These are phyloP conservation scores for Platypus cylindrus DNA, from an alignment of 2,888 invertebrate genomes.

Conservation along the genomic window DNA sequence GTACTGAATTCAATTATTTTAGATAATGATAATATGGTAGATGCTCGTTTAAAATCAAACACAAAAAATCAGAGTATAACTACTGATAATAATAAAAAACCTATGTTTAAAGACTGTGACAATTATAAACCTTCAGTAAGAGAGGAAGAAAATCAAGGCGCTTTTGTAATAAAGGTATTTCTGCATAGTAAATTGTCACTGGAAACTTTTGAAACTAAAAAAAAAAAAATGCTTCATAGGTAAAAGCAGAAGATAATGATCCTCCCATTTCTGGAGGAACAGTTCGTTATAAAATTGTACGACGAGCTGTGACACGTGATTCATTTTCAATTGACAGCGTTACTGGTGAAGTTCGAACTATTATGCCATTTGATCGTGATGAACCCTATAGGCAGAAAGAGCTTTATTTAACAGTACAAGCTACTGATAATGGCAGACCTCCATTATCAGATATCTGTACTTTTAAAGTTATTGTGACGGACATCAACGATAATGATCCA, in stretches of 20 bases:
- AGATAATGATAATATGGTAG: slow-evolving; percentile 15
- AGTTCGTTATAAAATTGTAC: slow-evolving; percentile 73
- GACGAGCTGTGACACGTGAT: slow-evolving; percentile 57
- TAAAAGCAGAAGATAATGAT: slow-evolving; percentile 61
- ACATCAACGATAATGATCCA: slow-evolving; percentile 85
- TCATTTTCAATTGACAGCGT: slow-evolving; percentile 67
- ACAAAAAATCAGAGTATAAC: slow-evolving; percentile 15
- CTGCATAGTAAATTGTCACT: background rate
- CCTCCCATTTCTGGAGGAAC: slow-evolving; percentile 63
- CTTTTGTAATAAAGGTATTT: slow-evolving; percentile 59
- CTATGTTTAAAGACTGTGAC: slow-evolving; percentile 73
- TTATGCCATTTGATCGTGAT: slow-evolving; percentile 73
- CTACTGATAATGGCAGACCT: slow-evolving; percentile 85
- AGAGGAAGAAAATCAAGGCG: slow-evolving; percentile 57
- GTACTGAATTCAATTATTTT: background rate
- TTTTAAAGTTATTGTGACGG: slow-evolving; percentile 78
- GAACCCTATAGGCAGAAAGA: slow-evolving; percentile 76
- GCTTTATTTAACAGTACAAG: slow-evolving; percentile 76
- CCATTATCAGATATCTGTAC: slow-evolving; percentile 87
- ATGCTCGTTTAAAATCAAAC: slow-evolving; percentile 8
- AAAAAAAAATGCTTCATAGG: slow-evolving; percentile 34
- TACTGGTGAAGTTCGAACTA: slow-evolving; percentile 66
- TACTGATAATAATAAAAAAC: slow-evolving; percentile 42
- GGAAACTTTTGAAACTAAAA: background rate
- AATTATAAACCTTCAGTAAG: slow-evolving; percentile 68